Evolutionary conservation across 2,888 invertebrate species (phyloP).

Genomic region (Anthophora plumipes): DNA sequence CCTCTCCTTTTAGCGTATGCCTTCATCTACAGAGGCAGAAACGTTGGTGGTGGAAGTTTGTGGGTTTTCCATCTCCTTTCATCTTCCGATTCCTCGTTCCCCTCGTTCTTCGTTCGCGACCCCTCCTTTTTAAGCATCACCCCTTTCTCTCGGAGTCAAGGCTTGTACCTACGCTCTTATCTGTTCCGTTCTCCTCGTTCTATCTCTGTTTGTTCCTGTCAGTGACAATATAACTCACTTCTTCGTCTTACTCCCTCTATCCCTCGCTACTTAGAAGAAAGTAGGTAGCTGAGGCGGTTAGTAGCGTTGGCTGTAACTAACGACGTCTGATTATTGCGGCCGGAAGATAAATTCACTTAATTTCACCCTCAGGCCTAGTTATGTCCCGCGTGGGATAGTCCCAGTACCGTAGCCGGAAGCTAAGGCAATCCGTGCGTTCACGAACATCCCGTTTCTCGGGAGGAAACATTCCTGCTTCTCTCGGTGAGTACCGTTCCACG

Average conservation of each 20-base stretch:
- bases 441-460: not conserved
- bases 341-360: slow-evolving; percentile 76
- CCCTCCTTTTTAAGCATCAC: not conserved
- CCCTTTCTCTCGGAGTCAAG: slow-evolving; percentile 11
- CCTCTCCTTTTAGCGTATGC: slow-evolving; percentile 53
- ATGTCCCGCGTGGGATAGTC: slow-evolving; percentile 34
- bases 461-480: not conserved
- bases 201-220: slow-evolving; percentile 20
- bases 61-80: slow-evolving; percentile 44
- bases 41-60: slow-evolving; percentile 33
- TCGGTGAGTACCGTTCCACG: not conserved
- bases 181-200: slow-evolving; percentile 17
- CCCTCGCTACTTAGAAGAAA: slow-evolving; percentile 20
- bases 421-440: slow-evolving; percentile 38
- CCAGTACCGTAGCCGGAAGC: slow-evolving; percentile 11
- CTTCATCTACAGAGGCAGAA: slow-evolving; percentile 48
- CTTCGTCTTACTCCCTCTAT: not conserved
- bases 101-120: not conserved
- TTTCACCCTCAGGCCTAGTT: slow-evolving; percentile 65
- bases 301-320: slow-evolving; percentile 64
- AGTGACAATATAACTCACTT: slow-evolving; percentile 27
- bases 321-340: slow-evolving; percentile 77
- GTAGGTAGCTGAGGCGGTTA: slow-evolving; percentile 14
- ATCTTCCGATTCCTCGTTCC: slow-evolving; percentile 3
- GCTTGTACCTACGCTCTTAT: slow-evolving; percentile 15